These are phyloP conservation scores for Microtus ochrogaster DNA, from an alignment of 2,113 vertebrate genomes.

Conservation along the genomic window DNA sequence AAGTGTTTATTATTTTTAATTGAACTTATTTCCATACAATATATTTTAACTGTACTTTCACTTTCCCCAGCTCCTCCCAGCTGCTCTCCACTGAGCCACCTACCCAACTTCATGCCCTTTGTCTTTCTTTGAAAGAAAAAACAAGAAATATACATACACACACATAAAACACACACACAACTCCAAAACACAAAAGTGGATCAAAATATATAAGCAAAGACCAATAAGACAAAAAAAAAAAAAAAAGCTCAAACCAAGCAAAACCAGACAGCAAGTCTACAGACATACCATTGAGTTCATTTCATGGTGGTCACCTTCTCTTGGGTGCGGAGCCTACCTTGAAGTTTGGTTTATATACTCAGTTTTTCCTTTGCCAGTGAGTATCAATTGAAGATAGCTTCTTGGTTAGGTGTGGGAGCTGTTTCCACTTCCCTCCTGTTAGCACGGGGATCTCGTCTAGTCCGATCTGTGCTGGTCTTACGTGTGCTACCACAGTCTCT, in stretches of 20 bases:
- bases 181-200: background rate
- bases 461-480: background rate
- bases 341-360: background rate
- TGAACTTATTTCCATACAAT: background rate
- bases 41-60: background rate
- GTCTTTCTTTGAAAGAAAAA: background rate
- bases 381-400: background rate
- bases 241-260: background rate
- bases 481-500: background rate
- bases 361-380: background rate
- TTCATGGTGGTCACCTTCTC: background rate
- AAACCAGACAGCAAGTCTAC: background rate
- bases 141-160: background rate
- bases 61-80: background rate
- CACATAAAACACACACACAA: background rate
- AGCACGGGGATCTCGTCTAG: too few species aligned
- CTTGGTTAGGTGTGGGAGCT: background rate
- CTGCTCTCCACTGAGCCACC: background rate
- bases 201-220: background rate
- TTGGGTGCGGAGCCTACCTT: background rate
- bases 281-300: background rate
- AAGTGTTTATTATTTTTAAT: background rate
- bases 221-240: background rate
- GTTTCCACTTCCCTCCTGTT: background rate
- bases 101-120: background rate